Base-by-base conservation (phyloP, 2,888 invertebrate species). In the Nomada ruficornis region DNA sequence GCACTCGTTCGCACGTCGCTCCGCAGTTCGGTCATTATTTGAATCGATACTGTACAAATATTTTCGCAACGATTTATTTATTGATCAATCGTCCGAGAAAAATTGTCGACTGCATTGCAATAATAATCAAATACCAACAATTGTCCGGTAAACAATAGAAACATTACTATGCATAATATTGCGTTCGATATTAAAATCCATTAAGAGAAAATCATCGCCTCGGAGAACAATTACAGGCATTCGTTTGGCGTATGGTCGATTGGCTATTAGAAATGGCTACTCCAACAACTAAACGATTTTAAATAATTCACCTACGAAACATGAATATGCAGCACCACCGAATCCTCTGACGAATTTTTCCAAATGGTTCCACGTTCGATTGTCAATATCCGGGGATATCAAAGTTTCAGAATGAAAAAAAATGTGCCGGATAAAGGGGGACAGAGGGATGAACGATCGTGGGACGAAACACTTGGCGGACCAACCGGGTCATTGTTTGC, bases 281-380 rank as follows among this genome's bases (percentile, higher is more conserved):
- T 62, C 47, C 50, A 36, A 71, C 60, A 62, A 52, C 50, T 50
- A 62, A 70, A 71, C 50, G 36, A 71, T 60, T 71, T 50, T 62
- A 62, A 71, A 71, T 71, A 71, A 71, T 71, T 60, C 29, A 59
- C 70, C 50, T 50, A 50, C 50, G 70, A 20, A 20, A 52, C 70
- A 71, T 71, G 70, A 71, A 71, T 71, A 71, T 71, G 70, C 70
- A 71, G 20, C 29, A 20, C 20, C 47, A 36, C 29, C 29, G 50
- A 50, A 29, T 36, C 20, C 20, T 3, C 29, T 50, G 50, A 60
- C 60, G 70, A 71, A 71, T 71, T 71, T 71, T 71, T 60, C 60
- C 70, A 62, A 50, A 71, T 62, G 60, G 47, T 57, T 55, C 47
- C 59, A 18, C 44, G 47, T 13, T 36, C 50, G 50, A 36, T 62